These are phyloP conservation scores for Graptemys geographica DNA, from an alignment of 2,797 vertebrate genomes.

Conservation along the genomic window DNA sequence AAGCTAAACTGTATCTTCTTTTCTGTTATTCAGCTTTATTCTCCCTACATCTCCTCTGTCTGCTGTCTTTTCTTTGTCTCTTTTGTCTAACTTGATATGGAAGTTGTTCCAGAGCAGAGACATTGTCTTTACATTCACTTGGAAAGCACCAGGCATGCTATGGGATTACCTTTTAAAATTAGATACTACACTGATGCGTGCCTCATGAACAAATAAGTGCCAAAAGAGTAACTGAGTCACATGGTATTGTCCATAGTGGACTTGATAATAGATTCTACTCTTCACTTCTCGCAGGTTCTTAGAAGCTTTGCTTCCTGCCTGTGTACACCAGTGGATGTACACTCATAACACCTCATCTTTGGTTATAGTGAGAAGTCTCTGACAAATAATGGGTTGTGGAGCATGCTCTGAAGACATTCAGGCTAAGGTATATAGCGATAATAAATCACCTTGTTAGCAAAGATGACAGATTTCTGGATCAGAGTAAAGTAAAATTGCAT, in stretches of 20 bases:
- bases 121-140: background rate
- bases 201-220: background rate
- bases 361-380: background rate
- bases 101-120: background rate
- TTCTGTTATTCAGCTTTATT: background rate
- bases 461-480: background rate
- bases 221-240: background rate
- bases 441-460: background rate
- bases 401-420: background rate
- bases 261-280: background rate
- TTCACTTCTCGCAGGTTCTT: background rate
- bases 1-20: background rate
- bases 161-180: background rate
- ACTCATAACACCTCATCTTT: background rate
- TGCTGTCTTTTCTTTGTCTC: background rate
- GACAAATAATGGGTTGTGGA: background rate
- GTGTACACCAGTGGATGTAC: background rate
- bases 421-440: background rate
- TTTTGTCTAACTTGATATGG: background rate
- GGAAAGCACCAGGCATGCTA: background rate
- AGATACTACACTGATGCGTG: background rate
- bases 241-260: background rate
- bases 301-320: background rate
- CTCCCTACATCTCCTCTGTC: background rate
- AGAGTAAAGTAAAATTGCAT: background rate